phyloP scores from a whole-genome alignment of 2,797 vertebrate genomes.

The Amazona ochrocephala region DNA sequence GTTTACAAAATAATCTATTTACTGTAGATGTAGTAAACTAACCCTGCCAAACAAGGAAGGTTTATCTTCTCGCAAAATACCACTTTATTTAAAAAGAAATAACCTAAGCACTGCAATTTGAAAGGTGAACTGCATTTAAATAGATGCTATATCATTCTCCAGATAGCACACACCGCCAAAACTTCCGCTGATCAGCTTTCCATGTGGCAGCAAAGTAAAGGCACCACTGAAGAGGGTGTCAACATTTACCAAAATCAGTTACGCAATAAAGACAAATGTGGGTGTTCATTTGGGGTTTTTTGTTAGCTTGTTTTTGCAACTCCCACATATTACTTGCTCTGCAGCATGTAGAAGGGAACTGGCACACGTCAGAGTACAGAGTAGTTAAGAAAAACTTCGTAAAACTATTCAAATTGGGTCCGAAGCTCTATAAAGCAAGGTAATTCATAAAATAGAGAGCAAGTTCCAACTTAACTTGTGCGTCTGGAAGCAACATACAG shows the following conservation, averaged over 20 bases:
- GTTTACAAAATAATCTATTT: slow-evolving; percentile 10
- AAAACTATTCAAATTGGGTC: background rate
- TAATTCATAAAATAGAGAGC: background rate
- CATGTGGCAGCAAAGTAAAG: background rate
- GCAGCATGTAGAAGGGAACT: background rate
- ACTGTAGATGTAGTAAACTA: background rate
- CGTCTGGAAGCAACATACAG: background rate
- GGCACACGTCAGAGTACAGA: background rate
- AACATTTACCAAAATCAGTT: background rate
- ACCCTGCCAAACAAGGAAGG: background rate
- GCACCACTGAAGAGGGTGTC: background rate
- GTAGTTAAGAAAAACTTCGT: background rate
- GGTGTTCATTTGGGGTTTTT: background rate
- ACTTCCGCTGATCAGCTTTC: background rate
- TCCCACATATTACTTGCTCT: background rate
- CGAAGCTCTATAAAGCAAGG: background rate
- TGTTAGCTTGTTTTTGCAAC: background rate
- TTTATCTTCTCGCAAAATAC: background rate
- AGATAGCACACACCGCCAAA: background rate
- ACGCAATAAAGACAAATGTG: background rate
- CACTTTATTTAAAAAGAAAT: background rate
- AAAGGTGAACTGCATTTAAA: background rate
- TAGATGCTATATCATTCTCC: background rate
- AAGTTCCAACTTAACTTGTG: background rate
- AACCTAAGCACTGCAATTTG: background rate